These are phyloP conservation scores for Hyperopisus bebe DNA, from an alignment of 2,113 vertebrate species.

Conservation along the genomic window DNA sequence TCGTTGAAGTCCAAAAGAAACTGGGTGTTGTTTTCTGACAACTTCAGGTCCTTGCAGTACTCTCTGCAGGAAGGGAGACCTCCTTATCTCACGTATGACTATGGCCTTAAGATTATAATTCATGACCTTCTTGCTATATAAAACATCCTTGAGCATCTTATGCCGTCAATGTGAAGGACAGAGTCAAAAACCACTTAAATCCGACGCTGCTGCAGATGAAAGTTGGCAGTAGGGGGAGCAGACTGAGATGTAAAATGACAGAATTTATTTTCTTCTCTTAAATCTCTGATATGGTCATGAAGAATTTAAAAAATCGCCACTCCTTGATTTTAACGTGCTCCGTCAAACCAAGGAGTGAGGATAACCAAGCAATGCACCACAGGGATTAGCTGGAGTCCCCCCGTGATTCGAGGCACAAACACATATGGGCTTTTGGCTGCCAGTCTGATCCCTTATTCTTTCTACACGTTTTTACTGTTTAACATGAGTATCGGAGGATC, in stretches of 20 bases:
- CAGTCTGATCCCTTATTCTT: background rate
- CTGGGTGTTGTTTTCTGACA: slow-evolving; percentile 86
- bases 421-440: background rate
- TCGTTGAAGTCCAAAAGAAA: slow-evolving; percentile 88
- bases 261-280: background rate
- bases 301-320: background rate
- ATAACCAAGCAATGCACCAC: background rate
- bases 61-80: slow-evolving; percentile 67
- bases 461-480: background rate
- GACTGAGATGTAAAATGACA: background rate
- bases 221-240: background rate
- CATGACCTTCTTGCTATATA: background rate
- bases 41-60: slow-evolving; percentile 86
- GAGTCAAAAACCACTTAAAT: background rate
- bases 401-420: background rate
- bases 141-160: background rate
- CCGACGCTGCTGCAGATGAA: background rate
- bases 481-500: background rate
- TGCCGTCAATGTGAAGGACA: background rate
- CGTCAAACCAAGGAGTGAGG: background rate
- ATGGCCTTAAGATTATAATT: background rate
- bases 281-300: background rate
- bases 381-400: background rate
- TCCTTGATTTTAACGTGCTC: background rate
- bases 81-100: background rate